Conservation (phyloP, 2,888 invertebrate genomes). For the Sinohyriopsis cumingii region DNA sequence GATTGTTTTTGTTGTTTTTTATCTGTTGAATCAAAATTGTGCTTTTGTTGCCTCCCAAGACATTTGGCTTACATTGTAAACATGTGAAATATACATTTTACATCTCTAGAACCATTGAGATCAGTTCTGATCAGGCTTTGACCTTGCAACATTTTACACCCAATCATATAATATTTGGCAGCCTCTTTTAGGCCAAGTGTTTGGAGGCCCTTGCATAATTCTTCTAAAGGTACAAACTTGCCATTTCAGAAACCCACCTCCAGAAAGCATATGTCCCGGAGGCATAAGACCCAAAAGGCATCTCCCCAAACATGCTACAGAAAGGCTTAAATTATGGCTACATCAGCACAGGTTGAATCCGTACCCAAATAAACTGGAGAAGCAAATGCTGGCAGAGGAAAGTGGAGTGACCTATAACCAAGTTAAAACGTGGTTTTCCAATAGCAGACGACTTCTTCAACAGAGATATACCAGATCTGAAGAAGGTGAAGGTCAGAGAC, state of each 20-base stretch:
- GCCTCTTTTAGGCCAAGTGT: no score
- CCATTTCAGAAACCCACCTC: slow-evolving; percentile 37
- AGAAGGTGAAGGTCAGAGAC: slow-evolving; percentile 2
- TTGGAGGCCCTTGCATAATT: no score
- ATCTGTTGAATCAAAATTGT: no score
- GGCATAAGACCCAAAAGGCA: slow-evolving; percentile 25
- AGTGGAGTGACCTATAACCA: slow-evolving; percentile 37
- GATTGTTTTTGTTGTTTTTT: no score
- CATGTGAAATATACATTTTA: no score
- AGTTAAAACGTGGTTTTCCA: slow-evolving; percentile 42
- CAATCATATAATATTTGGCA: no score
- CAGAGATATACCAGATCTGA: slow-evolving; percentile 4
- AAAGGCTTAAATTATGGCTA: slow-evolving; percentile 33
- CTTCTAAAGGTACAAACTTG: not conserved
- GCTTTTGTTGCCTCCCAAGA: no score
- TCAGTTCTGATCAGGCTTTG: no score
- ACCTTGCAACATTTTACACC: no score
- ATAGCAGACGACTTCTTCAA: slow-evolving; percentile 18
- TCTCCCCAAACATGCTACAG: slow-evolving; percentile 19
- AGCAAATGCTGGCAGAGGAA: slow-evolving; percentile 23
- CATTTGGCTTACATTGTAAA: no score
- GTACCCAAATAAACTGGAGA: slow-evolving; percentile 35
- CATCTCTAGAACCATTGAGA: no score
- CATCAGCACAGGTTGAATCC: slow-evolving; percentile 25
- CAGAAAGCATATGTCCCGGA: slow-evolving; percentile 31